Conservation (phyloP, 2,888 invertebrate genomes). For the Leucophenga montana region DNA sequence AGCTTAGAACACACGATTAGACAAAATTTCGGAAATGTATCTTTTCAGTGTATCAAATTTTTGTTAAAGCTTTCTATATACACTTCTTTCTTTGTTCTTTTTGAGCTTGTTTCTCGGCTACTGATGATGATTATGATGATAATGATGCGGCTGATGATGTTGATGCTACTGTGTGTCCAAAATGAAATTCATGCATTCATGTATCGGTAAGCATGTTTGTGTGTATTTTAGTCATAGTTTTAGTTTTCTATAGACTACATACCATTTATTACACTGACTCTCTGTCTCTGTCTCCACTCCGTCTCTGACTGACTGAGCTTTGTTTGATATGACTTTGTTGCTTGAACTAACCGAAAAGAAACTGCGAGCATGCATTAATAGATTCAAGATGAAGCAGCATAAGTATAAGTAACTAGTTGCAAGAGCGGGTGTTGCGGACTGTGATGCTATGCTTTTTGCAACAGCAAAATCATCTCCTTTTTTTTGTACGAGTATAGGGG, state of each 20-base stretch:
- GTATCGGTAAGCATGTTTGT: neutral
- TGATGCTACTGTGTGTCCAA: neutral
- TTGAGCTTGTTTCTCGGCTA: constrained; percentile 1
- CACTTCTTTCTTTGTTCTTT: constrained; percentile 16
- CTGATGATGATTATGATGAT: neutral
- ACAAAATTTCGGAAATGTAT: no score
- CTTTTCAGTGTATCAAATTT: no score
- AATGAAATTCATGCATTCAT: constrained; percentile 11
- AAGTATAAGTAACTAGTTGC: neutral
- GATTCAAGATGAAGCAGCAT: no score
- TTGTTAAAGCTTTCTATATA: constrained; percentile 9
- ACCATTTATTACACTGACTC: neutral
- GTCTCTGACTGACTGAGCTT: constrained; percentile 1
- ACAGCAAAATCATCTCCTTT: neutral
- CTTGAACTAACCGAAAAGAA: neutral
- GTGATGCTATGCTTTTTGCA: neutral
- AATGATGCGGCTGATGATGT: neutral
- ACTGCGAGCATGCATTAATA: neutral
- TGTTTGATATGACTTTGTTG: neutral
- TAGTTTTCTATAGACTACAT: constrained; percentile 13
- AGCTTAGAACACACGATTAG: no score
- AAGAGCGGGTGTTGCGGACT: neutral
- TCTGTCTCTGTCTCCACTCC: neutral
- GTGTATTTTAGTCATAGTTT: constrained; percentile 21
- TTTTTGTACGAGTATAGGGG: no score